Base-by-base conservation (phyloP, 2,113 vertebrate species). In the Sander vitreus region DNA sequence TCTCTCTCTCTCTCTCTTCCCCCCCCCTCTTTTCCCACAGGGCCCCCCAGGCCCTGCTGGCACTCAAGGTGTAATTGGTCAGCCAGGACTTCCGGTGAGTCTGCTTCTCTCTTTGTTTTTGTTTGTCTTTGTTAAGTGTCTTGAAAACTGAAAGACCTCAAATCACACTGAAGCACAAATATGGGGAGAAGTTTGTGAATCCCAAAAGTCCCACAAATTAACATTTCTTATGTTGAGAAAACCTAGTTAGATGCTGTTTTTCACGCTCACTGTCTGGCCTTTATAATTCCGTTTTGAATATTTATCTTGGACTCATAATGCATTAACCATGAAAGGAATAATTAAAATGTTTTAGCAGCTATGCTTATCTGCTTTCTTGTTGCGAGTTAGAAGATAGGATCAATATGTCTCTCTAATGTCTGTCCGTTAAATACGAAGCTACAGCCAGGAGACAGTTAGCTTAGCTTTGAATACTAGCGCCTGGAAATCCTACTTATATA, bases 1-100 rank as follows among this genome's bases (percentile, higher is more conserved):
- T 55, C 54, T 62, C 21, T 59, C n/a, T 14, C 4, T 30, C 23
- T 67, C 23, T 62, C 21, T 59, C n/a, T 14, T 2, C 23, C 19
- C 6, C 50, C 58, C 62, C 39, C 54, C 48, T 68, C 33, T 65
- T 11, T 6, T 2, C 8, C 59, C 54, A 67, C 84, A 96, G 95
- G 96, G 96, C 1, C 95, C 96, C 3, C 12, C 89, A 67, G 96
- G 96, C 16, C 85, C 94, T 11, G 71, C 30, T 43, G 98, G 98
- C 5, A 95, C 95, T 80, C 98, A 99, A 88, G 98, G 98, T 30
- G 97, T 98, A 0, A 95, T 99, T 62, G 98, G 98, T 11, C 97
- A 99, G 55, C 95, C 97, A 0, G 98, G 98, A 83, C 73, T 87
- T 59, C 91, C 81, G 2, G 95, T 96, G 76, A 94, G 94, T 92